A percentile compares a stretch with the other conserved stretches of the same genome.
phyloP scores from a whole-genome alignment of 92 coral and sea anemone species.

The Meandrina meandrites region DNA sequence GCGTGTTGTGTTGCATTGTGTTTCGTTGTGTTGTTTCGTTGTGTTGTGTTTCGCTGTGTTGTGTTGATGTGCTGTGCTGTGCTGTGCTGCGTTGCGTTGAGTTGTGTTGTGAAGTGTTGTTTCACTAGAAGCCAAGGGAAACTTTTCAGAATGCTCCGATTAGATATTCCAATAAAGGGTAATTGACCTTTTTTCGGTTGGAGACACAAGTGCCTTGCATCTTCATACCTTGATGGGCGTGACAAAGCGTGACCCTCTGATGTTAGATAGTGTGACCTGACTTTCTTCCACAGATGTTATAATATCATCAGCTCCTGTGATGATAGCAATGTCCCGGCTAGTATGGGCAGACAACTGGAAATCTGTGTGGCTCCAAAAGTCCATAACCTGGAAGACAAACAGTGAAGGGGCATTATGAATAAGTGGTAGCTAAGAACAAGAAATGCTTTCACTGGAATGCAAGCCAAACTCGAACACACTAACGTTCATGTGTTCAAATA shows the following conservation, averaged over 20 bases:
- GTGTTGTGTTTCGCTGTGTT: too few species aligned
- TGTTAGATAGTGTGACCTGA: conserved; percentile 88
- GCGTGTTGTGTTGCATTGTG: too few species aligned
- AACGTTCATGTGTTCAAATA: neutral
- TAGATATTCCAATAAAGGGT: neutral
- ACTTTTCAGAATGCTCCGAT: neutral
- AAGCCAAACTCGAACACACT: too few species aligned
- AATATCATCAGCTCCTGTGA: conserved; percentile 92
- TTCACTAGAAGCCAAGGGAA: neutral
- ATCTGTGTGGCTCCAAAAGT: conserved; percentile 96
- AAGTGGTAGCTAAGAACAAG: neutral
- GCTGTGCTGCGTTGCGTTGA: too few species aligned
- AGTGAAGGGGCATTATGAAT: neutral
- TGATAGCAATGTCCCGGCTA: conserved; percentile 90
- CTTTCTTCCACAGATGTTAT: conserved; percentile 92
- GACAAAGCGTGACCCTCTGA: conserved; percentile 91
- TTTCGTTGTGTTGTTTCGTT: too few species aligned
- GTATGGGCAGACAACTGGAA: conserved; percentile 85
- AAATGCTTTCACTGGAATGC: too few species aligned
- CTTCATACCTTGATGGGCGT: conserved; percentile 85
- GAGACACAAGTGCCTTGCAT: neutral
- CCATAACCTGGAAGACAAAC: conserved; percentile 49
- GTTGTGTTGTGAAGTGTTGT: too few species aligned
- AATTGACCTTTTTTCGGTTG: neutral
- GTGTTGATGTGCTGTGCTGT: too few species aligned